Evolutionary conservation across 2,797 vertebrate species (phyloP).

Genomic region (Odontamblyopus rebecca): DNA sequence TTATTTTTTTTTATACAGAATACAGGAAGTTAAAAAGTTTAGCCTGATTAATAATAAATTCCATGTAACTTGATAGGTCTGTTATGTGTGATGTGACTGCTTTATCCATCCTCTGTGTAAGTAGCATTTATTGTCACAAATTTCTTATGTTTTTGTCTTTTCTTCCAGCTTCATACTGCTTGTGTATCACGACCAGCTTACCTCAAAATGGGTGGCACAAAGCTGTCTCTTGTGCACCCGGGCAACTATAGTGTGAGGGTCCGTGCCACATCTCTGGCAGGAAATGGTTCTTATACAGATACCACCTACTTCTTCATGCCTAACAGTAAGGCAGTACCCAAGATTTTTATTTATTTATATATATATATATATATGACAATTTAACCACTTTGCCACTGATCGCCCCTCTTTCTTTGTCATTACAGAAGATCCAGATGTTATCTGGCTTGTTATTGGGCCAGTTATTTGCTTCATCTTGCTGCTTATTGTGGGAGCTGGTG

Average conservation of each 20-base stretch:
- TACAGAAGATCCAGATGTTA: constrained; percentile 78
- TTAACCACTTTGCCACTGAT: constrained; percentile 17
- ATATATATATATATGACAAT: neutral
- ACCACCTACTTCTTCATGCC: constrained; percentile 86
- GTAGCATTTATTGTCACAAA: neutral
- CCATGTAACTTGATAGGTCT: neutral
- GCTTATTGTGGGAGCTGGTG: constrained; percentile 77
- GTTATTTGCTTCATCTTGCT: constrained; percentile 86
- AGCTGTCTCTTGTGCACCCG: constrained; percentile 82
- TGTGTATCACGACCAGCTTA: constrained; percentile 91
- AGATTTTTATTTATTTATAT: neutral
- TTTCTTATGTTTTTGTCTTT: neutral
- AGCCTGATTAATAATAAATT: neutral
- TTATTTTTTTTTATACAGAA: constrained; percentile 2
- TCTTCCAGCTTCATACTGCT: constrained; percentile 75
- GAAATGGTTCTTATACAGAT: constrained; percentile 94
- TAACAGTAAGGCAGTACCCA: constrained; percentile 80
- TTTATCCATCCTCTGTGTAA: neutral
- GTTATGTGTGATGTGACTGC: neutral
- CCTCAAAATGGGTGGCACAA: constrained; percentile 78
- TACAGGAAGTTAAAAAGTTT: constrained; percentile 5
- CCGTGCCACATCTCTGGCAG: constrained; percentile 92
- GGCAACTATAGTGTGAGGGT: constrained; percentile 94
- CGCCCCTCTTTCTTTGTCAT: constrained; percentile 19
- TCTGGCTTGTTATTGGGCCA: constrained; percentile 86